Evolutionary conservation across 2,113 vertebrate species (phyloP).

Genomic region (Ochotona curzoniae): DNA sequence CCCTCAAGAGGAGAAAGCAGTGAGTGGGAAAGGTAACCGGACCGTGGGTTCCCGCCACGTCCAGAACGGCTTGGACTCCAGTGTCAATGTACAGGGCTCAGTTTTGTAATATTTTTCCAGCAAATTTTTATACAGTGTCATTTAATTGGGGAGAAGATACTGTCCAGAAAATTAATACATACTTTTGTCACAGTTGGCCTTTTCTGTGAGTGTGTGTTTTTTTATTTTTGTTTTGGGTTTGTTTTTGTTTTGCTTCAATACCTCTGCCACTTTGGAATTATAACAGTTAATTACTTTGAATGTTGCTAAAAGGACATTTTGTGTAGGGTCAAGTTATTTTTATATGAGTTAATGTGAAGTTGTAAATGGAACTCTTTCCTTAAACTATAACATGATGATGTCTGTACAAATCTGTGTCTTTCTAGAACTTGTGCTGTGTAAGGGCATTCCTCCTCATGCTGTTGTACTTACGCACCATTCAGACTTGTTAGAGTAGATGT

Average conservation of each 20-base stretch:
- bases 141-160: slow-evolving; percentile 90
- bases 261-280: slow-evolving; percentile 92
- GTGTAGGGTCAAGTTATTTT: slow-evolving; percentile 95
- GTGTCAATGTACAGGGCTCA: slow-evolving; percentile 90
- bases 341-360: slow-evolving; percentile 93
- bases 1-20: slow-evolving; percentile 96
- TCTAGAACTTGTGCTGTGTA: slow-evolving; percentile 90
- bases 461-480: slow-evolving; percentile 86
- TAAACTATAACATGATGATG: slow-evolving; percentile 88
- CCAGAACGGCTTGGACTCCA: slow-evolving; percentile 98
- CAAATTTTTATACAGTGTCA: slow-evolving; percentile 91
- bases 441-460: slow-evolving; percentile 89
- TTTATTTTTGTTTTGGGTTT: not conserved
- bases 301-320: slow-evolving; percentile 91
- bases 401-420: slow-evolving; percentile 91
- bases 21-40: slow-evolving; percentile 97
- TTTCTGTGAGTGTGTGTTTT: slow-evolving; percentile 82
- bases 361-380: slow-evolving; percentile 90
- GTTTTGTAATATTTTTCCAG: slow-evolving; percentile 91
- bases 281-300: slow-evolving; percentile 92
- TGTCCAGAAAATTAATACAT: slow-evolving; percentile 89
- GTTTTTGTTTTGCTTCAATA: slow-evolving; percentile 90
- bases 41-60: slow-evolving; percentile 96
- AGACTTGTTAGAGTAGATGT: slow-evolving; percentile 88
- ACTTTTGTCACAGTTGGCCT: slow-evolving; percentile 89